A percentile compares a stretch with the other conserved stretches of the same genome.
Evolutionary conservation across 35 echinoderm and acorn worm genomes (phyloP).

Genomic region (Holothuria glaberrima): DNA sequence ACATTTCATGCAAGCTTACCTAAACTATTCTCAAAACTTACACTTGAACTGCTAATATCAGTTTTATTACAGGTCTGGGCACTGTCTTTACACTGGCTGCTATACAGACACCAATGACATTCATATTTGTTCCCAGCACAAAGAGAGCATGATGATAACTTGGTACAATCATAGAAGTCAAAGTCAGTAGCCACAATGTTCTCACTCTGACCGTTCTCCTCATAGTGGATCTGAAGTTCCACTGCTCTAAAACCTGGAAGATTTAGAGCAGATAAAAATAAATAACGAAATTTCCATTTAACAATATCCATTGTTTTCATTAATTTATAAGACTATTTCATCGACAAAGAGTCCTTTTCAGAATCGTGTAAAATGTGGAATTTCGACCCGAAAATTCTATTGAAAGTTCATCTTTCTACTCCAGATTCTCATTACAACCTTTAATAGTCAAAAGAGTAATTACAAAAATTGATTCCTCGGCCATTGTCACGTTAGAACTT

Average conservation of each 20-base stretch:
- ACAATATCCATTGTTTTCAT: too few relatives aligned
- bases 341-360: too few relatives aligned
- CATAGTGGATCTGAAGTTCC: not conserved
- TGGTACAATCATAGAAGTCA: conserved; percentile 37
- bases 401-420: too few relatives aligned
- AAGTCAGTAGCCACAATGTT: not conserved
- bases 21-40: not conserved
- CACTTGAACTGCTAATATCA: not conserved
- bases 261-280: not conserved
- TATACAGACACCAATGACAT: conserved; percentile 27
- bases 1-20: too few relatives aligned
- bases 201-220: not conserved
- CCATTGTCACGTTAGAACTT: too few relatives aligned
- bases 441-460: too few relatives aligned
- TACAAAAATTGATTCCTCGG: too few relatives aligned
- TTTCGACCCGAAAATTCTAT: too few relatives aligned
- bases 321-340: too few relatives aligned
- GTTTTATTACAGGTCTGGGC: not conserved
- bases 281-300: not conserved
- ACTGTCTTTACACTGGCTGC: conserved; percentile 9
- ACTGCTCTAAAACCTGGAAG: conserved; percentile 8
- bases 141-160: conserved; percentile 4
- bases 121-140: conserved; percentile 46
- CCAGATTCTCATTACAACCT: too few relatives aligned
- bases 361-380: too few relatives aligned